Evolutionary conservation across 2,888 invertebrate species (phyloP).

Genomic region (Nemoura dubitans): DNA sequence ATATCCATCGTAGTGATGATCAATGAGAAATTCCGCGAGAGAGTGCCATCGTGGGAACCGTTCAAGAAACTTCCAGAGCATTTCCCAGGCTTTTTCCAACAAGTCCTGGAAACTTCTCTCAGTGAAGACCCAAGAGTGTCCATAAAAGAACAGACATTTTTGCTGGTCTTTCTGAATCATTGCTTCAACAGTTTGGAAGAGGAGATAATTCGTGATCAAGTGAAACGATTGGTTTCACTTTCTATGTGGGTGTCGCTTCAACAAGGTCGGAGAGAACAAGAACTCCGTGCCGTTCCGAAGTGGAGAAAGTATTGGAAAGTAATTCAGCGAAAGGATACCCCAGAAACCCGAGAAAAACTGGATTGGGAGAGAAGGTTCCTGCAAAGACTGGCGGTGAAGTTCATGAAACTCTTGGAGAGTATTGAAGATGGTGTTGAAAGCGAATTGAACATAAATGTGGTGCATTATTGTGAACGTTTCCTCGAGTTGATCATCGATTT

Average conservation of each 20-base stretch:
- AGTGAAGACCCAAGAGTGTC: conserved; percentile 65
- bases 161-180: conserved; percentile 93
- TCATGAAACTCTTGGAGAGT: conserved; percentile 80
- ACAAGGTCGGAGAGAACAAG: conserved; percentile 83
- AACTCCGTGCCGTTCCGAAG: conserved; percentile 86
- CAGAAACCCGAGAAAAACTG: conserved; percentile 72
- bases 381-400: conserved; percentile 85
- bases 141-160: conserved; percentile 79
- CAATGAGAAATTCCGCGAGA: conserved; percentile 97
- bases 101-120: conserved; percentile 79
- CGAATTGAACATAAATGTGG: conserved; percentile 61
- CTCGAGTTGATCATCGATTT: conserved; percentile 95
- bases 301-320: conserved; percentile 93
- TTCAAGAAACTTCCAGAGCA: conserved; percentile 81
- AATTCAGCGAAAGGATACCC: conserved; percentile 85
- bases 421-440: conserved; percentile 72
- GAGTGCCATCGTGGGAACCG: conserved; percentile 95
- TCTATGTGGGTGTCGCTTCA: conserved; percentile 94
- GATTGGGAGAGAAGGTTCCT: conserved; percentile 90
- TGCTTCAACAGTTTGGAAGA: conserved; percentile 99
- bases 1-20: conserved; percentile 98
- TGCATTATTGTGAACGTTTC: conserved; percentile 93
- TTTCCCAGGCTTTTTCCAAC: conserved; percentile 84
- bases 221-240: conserved; percentile 88
- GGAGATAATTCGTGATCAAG: conserved; percentile 89